Evolutionary conservation across 2,113 vertebrate genomes (phyloP), one percentile per base, ranked within the genome.

Genomic region (Spea multiplicata): DNA sequence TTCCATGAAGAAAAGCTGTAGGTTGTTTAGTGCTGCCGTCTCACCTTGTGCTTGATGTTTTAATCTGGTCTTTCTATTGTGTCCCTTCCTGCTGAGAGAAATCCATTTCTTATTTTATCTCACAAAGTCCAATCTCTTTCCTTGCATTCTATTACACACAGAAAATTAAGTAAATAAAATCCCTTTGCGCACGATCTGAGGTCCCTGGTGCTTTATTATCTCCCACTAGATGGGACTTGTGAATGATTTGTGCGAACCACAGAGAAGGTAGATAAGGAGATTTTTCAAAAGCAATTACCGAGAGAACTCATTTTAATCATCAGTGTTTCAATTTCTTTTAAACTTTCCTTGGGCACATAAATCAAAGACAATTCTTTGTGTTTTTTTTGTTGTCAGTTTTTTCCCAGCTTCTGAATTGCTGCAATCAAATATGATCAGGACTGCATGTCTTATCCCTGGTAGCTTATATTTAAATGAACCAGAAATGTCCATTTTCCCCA

Each of bases 1-100:
- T 90, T 87, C 91, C 85, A 82, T 82, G 82, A 87, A 86, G 86
- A 86, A 83, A 84, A 84, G 78, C 84, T 62, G 83, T 84, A 86
- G 80, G 80, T 66, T 65, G 75, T 83, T 50, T 80, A 81, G 48
- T 65, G 16, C 17, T 6, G 12, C 84, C 84, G 83, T 16, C 72
- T 79, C 12, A 67, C 81, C 50, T 47, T 75, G 3, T 6, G 6
- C 71, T 4, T 62, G 78, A 69, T 82, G 66, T 85, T 86, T 85
- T 86, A 73, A 73, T 83, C 83, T 30, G 1, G 1, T 80, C 74
- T 62, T 8, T 76, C 83, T 74, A 73, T 13, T 44, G 49, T 44
- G 44, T 80, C 76, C 81, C 50, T 57, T 50, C 80, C 30, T 14
- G 30, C n/a, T 2, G 61, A 68, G 59, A 57, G 53, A 61, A 69